Conservation (phyloP, 2,888 invertebrate genomes). For the Lumbricus terrestris region DNA sequence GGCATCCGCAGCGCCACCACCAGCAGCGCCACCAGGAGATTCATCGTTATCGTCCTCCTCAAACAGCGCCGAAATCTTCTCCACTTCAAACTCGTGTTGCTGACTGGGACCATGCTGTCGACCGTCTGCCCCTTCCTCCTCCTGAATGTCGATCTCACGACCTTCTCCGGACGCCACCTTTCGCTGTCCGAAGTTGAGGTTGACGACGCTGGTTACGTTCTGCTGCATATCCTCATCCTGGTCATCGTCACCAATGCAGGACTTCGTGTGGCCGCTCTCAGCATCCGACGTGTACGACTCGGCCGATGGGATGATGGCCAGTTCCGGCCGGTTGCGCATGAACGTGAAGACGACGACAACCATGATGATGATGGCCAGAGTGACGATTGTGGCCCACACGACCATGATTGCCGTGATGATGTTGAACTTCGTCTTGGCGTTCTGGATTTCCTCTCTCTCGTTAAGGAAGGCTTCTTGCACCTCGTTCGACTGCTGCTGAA, state of each 20-base stretch:
- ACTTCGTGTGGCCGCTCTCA: not conserved
- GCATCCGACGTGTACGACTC: not conserved
- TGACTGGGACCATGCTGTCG: not conserved
- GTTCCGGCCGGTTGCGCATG: constrained; percentile 6
- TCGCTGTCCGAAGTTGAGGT: not conserved
- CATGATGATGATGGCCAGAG: constrained; percentile 4
- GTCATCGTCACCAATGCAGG: not conserved
- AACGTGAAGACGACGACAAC: not conserved
- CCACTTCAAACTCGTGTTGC: constrained; percentile 5
- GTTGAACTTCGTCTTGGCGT: constrained; percentile 13
- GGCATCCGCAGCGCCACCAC: not conserved
- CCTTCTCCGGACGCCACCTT: constrained; percentile 3
- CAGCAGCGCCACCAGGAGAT: not conserved
- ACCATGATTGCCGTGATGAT: constrained; percentile 7
- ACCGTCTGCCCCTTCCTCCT: not conserved
- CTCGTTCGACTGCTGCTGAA: constrained; percentile 9
- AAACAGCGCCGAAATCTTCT: constrained; percentile 6
- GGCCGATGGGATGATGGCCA: not conserved
- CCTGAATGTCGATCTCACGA: not conserved
- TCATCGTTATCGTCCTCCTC: constrained; percentile 6
- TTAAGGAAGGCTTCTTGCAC: constrained; percentile 4
- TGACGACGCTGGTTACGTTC: not conserved
- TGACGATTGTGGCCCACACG: constrained; percentile 11
- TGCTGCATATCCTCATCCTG: not conserved
- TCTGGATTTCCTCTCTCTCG: not conserved